phyloP scores from a whole-genome alignment of 2,888 invertebrate genomes.

The Agriotes lineatus region DNA sequence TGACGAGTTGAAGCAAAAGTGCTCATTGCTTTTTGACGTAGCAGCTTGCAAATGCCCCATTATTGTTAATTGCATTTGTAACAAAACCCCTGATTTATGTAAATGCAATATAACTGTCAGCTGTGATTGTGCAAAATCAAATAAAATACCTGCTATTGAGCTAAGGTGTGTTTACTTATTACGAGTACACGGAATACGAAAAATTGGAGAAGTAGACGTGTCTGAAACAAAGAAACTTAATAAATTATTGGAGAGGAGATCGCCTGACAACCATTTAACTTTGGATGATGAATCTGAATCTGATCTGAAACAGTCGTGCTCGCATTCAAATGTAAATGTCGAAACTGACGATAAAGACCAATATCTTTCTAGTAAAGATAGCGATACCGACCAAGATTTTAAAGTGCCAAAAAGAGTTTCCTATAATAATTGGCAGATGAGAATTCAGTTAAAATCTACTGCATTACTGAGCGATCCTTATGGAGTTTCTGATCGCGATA shows the following conservation, averaged over 20 bases:
- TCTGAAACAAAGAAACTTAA: constrained; percentile 5
- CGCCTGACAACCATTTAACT: background rate
- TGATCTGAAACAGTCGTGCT: constrained; percentile 3
- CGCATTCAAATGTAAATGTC: background rate
- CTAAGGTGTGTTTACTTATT: constrained; percentile 4
- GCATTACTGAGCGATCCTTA: background rate
- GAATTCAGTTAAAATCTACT: constrained; percentile 7
- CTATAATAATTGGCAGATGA: constrained; percentile 4
- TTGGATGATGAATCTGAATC: constrained; percentile 2
- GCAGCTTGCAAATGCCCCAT: constrained; percentile 4
- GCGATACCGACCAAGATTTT: constrained; percentile 4
- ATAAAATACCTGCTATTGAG: constrained; percentile 1
- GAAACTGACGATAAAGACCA: background rate
- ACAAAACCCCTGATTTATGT: constrained; percentile 6
- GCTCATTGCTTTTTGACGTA: constrained; percentile 1
- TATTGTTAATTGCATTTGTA: background rate
- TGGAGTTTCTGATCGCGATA: no score
- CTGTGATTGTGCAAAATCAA: constrained; percentile 10
- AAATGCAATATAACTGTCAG: background rate
- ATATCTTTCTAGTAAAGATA: constrained; percentile 8
- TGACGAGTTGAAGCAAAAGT: background rate
- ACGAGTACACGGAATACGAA: background rate
- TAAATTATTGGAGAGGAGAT: background rate
- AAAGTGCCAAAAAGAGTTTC: background rate
- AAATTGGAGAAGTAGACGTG: constrained; percentile 3